These are phyloP conservation scores for Cylindroiulus punctatus DNA, from an alignment of 2,888 invertebrate species.

Conservation along the genomic window DNA sequence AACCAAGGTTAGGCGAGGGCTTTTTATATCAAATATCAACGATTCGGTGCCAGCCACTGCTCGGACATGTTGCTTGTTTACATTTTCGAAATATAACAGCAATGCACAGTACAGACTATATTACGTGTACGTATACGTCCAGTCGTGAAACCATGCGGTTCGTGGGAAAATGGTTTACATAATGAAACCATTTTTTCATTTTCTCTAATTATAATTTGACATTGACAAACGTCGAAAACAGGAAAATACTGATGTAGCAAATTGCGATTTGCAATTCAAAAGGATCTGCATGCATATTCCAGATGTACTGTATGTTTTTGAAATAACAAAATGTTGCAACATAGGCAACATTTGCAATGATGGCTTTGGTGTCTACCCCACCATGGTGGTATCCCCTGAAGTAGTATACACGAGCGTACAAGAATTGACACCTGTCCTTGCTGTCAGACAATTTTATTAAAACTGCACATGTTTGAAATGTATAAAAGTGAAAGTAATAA, in stretches of 20 bases:
- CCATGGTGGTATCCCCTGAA: too few relatives aligned
- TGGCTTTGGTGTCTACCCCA: too few relatives aligned
- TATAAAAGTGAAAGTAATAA: too few relatives aligned
- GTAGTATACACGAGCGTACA: too few relatives aligned
- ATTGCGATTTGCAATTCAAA: too few relatives aligned
- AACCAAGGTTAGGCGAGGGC: slow-evolving; percentile 20
- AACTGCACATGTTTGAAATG: too few relatives aligned
- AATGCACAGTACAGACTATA: background rate
- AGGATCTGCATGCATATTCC: too few relatives aligned
- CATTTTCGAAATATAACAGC: background rate
- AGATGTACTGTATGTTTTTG: too few relatives aligned
- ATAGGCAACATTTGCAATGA: too few relatives aligned
- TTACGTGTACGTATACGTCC: background rate
- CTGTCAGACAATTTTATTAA: too few relatives aligned
- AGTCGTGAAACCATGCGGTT: background rate
- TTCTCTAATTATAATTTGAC: background rate
- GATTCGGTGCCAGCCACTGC: background rate
- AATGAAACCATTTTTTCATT: background rate
- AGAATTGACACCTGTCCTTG: too few relatives aligned
- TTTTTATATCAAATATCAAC: background rate
- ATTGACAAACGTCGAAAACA: background rate
- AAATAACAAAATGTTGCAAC: too few relatives aligned
- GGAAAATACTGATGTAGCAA: background rate
- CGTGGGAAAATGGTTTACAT: background rate
- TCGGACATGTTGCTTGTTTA: slow-evolving; percentile 15